These are phyloP conservation scores for Hemicrepidius hirtus DNA, from an alignment of 2,888 invertebrate species.

Conservation along the genomic window DNA sequence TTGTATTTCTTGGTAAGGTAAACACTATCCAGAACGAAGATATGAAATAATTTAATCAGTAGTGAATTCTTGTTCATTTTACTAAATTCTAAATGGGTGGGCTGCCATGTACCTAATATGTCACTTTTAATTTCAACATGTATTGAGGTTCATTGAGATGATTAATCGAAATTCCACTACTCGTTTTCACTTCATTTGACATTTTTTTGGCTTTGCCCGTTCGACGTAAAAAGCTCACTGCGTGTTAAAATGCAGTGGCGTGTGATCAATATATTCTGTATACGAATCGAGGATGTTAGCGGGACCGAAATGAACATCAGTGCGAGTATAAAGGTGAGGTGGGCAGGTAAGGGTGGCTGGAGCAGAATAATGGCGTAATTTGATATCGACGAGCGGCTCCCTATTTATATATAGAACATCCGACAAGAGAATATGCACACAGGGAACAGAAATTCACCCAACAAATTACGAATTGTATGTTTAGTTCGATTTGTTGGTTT, in stretches of 20 bases:
- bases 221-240: slow-evolving; percentile 37
- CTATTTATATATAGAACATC: slow-evolving; percentile 66
- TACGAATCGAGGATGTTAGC: slow-evolving; percentile 50
- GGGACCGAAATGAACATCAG: slow-evolving; percentile 56
- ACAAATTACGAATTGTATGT: slow-evolving; percentile 39
- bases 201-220: slow-evolving; percentile 41
- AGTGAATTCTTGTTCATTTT: slow-evolving; percentile 29
- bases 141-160: slow-evolving; percentile 45
- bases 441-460: slow-evolving; percentile 54
- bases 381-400: slow-evolving; percentile 68
- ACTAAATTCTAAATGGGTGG: slow-evolving; percentile 47
- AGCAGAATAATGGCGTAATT: slow-evolving; percentile 69
- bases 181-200: slow-evolving; percentile 50
- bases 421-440: slow-evolving; percentile 59
- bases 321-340: slow-evolving; percentile 57
- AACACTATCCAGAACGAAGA: no score
- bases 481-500: neutral
- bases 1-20: no score
- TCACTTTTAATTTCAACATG: slow-evolving; percentile 46
- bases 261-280: slow-evolving; percentile 55
- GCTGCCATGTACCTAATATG: slow-evolving; percentile 36
- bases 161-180: slow-evolving; percentile 50
- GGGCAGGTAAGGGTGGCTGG: slow-evolving; percentile 67
- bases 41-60: slow-evolving; percentile 17
- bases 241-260: slow-evolving; percentile 52